These are phyloP conservation scores for Zosterops japonicus DNA, from an alignment of 2,113 vertebrate genomes.

Conservation along the genomic window DNA sequence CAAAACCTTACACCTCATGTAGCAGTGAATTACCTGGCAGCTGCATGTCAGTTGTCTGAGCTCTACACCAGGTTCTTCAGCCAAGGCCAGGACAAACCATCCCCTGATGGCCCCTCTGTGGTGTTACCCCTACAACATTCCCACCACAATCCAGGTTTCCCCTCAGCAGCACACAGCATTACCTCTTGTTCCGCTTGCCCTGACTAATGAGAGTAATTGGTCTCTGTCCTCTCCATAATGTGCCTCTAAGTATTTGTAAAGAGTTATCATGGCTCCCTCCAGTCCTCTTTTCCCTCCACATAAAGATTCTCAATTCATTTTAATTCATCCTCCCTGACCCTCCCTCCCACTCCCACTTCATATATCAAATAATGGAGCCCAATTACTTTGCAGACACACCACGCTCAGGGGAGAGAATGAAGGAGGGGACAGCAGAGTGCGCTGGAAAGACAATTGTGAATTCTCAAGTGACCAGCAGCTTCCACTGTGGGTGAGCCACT, in stretches of 20 bases:
- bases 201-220: constrained; percentile 59
- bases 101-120: fast-evolving
- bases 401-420: background rate
- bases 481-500: fast-evolving
- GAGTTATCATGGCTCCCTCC: constrained; percentile 27
- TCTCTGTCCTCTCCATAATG: constrained; percentile 48
- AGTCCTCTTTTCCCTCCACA: constrained; percentile 42
- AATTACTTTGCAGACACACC: background rate
- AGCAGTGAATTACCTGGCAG: background rate
- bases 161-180: background rate
- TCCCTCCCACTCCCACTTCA: constrained; percentile 22
- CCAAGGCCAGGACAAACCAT: background rate
- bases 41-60: background rate
- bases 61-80: background rate
- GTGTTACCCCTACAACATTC: fast-evolving
- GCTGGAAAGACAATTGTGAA: background rate
- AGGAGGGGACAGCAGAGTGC: background rate
- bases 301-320: constrained; percentile 33
- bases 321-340: constrained; percentile 24
- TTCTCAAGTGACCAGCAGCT: background rate
- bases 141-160: background rate
- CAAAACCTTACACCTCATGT: background rate
- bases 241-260: constrained; percentile 45
- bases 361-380: background rate
- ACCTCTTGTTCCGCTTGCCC: background rate